Percentiles rank a stretch among this genome's conserved stretches.
Evolutionary conservation across 2,797 vertebrate species (phyloP).

Genomic region (Sebastes steindachneri): DNA sequence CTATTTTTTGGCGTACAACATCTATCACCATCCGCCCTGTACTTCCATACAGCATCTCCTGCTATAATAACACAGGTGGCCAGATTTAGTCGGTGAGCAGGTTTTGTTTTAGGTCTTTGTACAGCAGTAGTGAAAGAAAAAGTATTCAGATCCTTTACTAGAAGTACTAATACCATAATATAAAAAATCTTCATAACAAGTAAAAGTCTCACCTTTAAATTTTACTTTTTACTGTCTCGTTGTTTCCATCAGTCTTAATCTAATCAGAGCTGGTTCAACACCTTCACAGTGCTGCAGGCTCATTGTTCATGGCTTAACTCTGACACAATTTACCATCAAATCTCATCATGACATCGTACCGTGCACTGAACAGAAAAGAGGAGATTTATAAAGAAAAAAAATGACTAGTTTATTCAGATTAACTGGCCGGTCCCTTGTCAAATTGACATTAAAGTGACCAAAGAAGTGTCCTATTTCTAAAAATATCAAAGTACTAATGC

Average conservation of each 20-base stretch:
- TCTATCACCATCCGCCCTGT: neutral
- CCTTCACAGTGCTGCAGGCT: neutral
- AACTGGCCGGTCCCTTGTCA: neutral
- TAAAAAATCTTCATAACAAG: too few species aligned
- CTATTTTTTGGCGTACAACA: neutral
- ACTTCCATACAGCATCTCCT: neutral
- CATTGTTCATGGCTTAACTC: neutral
- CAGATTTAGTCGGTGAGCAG: neutral
- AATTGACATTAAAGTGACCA: neutral
- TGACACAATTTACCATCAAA: neutral
- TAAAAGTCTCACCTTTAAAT: too few species aligned
- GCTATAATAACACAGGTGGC: too few species aligned
- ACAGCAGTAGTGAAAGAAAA: neutral
- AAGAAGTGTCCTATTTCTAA: neutral
- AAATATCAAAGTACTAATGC: neutral
- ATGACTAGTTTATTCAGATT: constrained; percentile 15
- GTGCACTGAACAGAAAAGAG: neutral
- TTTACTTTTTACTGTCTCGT: too few species aligned
- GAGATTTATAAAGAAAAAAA: neutral
- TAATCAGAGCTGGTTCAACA: neutral
- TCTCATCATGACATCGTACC: neutral
- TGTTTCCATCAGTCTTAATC: neutral
- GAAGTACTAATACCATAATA: too few species aligned
- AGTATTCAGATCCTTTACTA: too few species aligned
- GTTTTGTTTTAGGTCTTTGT: neutral